These are phyloP conservation scores for Isotomurus palustris DNA, from an alignment of 2,888 invertebrate species.

Conservation along the genomic window DNA sequence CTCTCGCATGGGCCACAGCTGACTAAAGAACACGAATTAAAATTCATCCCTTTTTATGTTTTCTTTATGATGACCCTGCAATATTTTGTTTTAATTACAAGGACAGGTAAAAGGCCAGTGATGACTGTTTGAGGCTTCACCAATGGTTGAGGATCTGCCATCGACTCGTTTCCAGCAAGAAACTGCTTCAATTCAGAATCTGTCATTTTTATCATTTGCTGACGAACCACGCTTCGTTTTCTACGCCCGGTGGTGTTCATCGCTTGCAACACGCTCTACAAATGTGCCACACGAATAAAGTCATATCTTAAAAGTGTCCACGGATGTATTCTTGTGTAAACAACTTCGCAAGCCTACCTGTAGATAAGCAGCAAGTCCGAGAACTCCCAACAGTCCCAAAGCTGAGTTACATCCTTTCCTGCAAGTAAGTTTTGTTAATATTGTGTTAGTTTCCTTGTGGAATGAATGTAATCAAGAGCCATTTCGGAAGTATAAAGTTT, in stretches of 20 bases:
- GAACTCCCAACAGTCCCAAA: constrained; percentile 38
- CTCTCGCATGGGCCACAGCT: constrained; percentile 38
- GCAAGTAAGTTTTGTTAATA: too few species aligned
- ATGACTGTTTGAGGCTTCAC: neutral
- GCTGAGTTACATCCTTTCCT: constrained; percentile 42
- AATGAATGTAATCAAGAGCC: too few species aligned
- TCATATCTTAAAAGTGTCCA: neutral
- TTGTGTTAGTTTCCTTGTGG: too few species aligned
- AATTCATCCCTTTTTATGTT: too few species aligned
- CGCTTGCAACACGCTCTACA: neutral
- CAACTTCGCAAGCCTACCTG: constrained; percentile 25
- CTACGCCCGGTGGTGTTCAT: neutral
- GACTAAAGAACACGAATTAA: constrained; percentile 23
- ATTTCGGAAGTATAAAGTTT: too few species aligned
- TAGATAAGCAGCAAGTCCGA: constrained; percentile 40
- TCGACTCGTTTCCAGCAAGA: too few species aligned
- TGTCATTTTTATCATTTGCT: neutral
- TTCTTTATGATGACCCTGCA: too few species aligned
- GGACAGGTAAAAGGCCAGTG: neutral
- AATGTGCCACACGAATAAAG: neutral
- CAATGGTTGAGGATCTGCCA: too few species aligned
- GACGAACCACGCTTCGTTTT: neutral
- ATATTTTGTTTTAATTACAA: neutral
- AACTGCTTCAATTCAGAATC: neutral
- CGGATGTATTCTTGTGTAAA: neutral